Percentiles rank a stretch among this genome's conserved stretches.
Conservation (phyloP, 2,888 invertebrate species). For the Brassicogethes aeneus region DNA sequence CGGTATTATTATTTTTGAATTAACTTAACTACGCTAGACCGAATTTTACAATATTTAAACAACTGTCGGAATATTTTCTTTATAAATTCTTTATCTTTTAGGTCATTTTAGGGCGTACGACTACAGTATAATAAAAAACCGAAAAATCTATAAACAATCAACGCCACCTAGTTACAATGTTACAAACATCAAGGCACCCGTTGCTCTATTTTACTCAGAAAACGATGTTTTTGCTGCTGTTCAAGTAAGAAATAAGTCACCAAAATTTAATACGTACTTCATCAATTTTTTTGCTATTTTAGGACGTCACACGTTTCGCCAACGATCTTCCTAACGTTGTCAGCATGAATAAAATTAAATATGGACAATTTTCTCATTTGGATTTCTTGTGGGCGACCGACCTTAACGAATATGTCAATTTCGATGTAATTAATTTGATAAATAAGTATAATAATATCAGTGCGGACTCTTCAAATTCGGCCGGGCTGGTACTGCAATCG, state of each 20-base stretch:
- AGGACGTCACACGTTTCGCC: neutral
- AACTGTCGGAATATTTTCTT: slow-evolving; percentile 1
- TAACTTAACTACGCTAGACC: too few relatives aligned
- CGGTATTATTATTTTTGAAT: too few relatives aligned
- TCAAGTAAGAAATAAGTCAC: too few relatives aligned
- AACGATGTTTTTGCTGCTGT: slow-evolving; percentile 3
- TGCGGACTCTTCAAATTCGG: too few relatives aligned
- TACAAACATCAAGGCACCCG: neutral
- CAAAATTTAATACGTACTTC: too few relatives aligned
- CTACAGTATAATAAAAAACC: slow-evolving; percentile 10
- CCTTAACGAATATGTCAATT: neutral
- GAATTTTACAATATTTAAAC: slow-evolving; percentile 1
- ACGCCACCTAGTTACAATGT: neutral
- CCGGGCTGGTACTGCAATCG: too few relatives aligned
- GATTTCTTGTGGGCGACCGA: neutral
- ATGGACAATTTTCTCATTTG: neutral
- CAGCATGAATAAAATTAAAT: neutral
- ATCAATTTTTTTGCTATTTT: neutral
- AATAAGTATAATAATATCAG: neutral
- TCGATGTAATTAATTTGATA: neutral
- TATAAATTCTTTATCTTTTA: slow-evolving; percentile 5
- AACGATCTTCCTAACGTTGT: neutral
- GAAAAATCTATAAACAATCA: neutral
- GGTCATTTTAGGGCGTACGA: slow-evolving; percentile 14
- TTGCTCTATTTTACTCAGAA: slow-evolving; percentile 3